These are phyloP conservation scores for Sussaba pulchella DNA, from an alignment of 2,888 invertebrate genomes.

Conservation along the genomic window DNA sequence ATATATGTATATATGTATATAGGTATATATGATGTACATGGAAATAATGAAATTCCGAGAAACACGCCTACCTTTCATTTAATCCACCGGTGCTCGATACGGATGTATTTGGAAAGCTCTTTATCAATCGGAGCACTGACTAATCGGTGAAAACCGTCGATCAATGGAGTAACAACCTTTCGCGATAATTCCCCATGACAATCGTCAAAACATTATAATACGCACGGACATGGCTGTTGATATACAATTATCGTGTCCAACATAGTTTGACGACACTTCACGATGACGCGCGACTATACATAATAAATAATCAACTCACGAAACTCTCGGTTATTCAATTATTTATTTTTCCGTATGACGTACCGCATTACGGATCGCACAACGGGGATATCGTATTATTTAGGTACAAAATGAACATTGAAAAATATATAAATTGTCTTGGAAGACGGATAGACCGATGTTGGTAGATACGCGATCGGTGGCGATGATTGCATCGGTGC, in stretches of 20 bases:
- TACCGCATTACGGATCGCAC: too few species aligned
- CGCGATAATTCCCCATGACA: conserved; percentile 73
- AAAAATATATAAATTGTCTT: too few species aligned
- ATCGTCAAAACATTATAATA: conserved; percentile 78
- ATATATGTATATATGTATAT: too few species aligned
- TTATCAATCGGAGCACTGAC: too few species aligned
- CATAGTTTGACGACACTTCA: conserved; percentile 77
- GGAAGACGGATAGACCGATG: too few species aligned
- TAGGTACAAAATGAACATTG: too few species aligned
- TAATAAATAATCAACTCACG: not conserved
- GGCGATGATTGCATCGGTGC: too few species aligned
- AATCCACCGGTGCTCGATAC: conserved; percentile 68
- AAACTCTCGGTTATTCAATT: too few species aligned
- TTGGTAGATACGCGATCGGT: too few species aligned
- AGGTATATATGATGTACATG: not conserved
- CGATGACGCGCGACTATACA: conserved; percentile 73
- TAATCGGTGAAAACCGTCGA: conserved; percentile 11
- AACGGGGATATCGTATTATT: too few species aligned
- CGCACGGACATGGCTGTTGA: conserved; percentile 76
- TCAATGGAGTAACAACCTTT: conserved; percentile 36
- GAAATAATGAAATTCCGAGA: conserved; percentile 33
- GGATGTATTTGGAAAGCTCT: conserved; percentile 50
- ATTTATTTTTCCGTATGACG: too few species aligned
- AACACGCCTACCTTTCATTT: conserved; percentile 78
- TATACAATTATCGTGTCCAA: conserved; percentile 72